A percentile compares a stretch with the other conserved stretches of the same genome.
phyloP scores from a whole-genome alignment of 1,140 invertebrate genomes.

The Cataglyphis hispanica region DNA sequence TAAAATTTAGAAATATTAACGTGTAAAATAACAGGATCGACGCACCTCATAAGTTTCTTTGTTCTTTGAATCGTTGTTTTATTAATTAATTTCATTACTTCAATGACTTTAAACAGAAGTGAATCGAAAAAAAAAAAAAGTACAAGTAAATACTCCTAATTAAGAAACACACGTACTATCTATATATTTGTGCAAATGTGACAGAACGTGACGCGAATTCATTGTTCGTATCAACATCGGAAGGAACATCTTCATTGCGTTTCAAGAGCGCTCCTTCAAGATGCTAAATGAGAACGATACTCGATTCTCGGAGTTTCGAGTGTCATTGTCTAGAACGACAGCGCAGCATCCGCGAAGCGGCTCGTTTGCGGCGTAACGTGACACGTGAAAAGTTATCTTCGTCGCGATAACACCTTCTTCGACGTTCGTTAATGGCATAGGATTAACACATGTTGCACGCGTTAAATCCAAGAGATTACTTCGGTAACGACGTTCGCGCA shows the following conservation, averaged over 20 bases:
- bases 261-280: background rate
- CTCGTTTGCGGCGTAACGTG: background rate
- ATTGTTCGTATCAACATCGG: background rate
- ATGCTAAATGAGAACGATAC: background rate
- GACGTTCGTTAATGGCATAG: constrained; percentile 10
- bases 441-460: constrained; percentile 26
- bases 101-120: background rate
- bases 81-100: constrained; percentile 14
- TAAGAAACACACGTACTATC: background rate
- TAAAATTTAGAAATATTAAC: background rate
- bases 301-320: constrained; percentile 18
- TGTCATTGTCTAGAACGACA: background rate
- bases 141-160: background rate
- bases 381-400: constrained; percentile 46
- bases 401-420: constrained; percentile 8
- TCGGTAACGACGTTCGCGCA: background rate
- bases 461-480: constrained; percentile 16
- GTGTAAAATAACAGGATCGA: too few relatives aligned
- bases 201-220: background rate
- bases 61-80: background rate
- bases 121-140: background rate
- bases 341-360: constrained; percentile 24
- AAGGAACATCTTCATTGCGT: background rate
- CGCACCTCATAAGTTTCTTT: background rate
- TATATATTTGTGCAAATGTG: background rate